Evolutionary conservation across 2,888 invertebrate species (phyloP).

Genomic region (Halictus quadricinctus): DNA sequence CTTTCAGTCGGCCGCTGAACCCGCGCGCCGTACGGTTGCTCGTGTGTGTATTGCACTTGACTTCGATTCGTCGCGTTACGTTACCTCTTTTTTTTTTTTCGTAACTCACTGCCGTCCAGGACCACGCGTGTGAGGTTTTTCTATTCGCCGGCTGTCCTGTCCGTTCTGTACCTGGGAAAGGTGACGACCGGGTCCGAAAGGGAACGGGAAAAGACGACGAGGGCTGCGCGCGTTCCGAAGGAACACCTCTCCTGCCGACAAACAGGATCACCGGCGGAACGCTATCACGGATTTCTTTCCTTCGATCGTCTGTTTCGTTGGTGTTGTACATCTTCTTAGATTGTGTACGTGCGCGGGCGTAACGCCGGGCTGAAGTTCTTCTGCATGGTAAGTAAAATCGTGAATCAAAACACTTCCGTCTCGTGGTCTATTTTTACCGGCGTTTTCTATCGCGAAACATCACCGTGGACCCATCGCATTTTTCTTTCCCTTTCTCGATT

Average conservation of each 20-base stretch:
- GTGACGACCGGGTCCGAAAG: constrained; percentile 41
- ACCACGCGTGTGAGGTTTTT: constrained; percentile 61
- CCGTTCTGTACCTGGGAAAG: constrained; percentile 31
- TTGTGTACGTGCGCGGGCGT: constrained; percentile 58
- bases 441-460: not conserved
- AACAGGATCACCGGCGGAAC: constrained; percentile 30
- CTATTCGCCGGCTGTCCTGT: constrained; percentile 46
- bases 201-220: constrained; percentile 12
- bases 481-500: not conserved
- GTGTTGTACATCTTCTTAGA: constrained; percentile 42
- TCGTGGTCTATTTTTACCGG: not conserved
- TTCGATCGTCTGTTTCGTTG: constrained; percentile 35
- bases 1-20: constrained; percentile 83
- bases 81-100: constrained; percentile 31
- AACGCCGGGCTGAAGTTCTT: constrained; percentile 61
- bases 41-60: constrained; percentile 48
- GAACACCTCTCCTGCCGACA: constrained; percentile 29
- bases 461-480: not conserved
- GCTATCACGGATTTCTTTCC: constrained; percentile 58
- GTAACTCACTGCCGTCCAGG: not conserved
- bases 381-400: constrained; percentile 66
- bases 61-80: constrained; percentile 45
- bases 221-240: constrained; percentile 10
- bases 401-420: not conserved
- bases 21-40: constrained; percentile 77